phyloP scores from a whole-genome alignment of 2,797 vertebrate species.

The Mormyrops attenuatus region DNA sequence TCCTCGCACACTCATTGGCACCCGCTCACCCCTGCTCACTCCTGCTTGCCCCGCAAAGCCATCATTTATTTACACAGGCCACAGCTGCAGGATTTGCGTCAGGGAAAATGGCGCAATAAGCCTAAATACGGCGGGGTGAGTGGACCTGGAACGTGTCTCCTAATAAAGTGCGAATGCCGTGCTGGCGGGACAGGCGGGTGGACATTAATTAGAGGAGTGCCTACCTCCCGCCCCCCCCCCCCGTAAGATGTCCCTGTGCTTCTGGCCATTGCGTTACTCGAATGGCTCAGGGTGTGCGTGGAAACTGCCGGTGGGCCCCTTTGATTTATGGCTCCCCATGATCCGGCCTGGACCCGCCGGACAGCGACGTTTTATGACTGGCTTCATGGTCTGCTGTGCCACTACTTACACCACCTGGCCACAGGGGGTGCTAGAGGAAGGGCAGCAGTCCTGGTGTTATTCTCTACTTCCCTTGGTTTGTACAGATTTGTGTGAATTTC shows the following conservation, averaged over 20 bases:
- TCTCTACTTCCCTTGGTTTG: neutral
- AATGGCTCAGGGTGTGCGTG: neutral
- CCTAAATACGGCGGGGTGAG: neutral
- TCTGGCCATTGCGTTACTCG: neutral
- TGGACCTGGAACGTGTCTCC: neutral
- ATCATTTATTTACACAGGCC: neutral
- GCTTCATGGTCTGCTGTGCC: neutral
- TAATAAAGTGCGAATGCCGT: neutral
- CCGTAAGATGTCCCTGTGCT: neutral
- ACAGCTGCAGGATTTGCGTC: neutral
- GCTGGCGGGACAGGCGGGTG: neutral
- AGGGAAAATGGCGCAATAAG: neutral
- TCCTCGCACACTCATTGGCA: neutral
- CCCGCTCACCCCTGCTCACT: neutral
- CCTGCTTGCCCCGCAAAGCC: neutral
- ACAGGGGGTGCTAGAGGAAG: neutral
- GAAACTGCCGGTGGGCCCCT: neutral
- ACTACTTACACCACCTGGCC: neutral
- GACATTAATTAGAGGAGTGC: conserved; percentile 22
- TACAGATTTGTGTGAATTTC: neutral
- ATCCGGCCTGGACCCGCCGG: neutral
- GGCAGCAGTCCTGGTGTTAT: neutral
- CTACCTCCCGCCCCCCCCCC: neutral
- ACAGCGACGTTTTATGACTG: neutral
- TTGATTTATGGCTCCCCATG: neutral